A percentile compares a stretch with the other conserved stretches of the same genome.
Evolutionary conservation across 2,888 invertebrate genomes (phyloP).

Genomic region (Trilocha varians): DNA sequence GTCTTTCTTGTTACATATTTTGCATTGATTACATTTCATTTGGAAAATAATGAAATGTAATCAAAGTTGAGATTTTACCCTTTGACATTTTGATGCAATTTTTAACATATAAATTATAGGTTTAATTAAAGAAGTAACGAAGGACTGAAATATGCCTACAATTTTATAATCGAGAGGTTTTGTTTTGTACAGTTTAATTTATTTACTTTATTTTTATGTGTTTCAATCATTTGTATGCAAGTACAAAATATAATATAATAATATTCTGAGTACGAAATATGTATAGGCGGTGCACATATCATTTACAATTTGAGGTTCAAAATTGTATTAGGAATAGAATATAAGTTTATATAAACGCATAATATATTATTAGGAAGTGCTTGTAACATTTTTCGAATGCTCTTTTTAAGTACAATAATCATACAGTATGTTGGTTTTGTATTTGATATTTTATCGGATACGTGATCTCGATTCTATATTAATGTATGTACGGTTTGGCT

Average conservation of each 20-base stretch:
- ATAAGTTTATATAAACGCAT: constrained; percentile 28
- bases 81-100: constrained; percentile 44
- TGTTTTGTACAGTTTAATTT: not conserved
- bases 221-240: constrained; percentile 3
- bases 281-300: constrained; percentile 46
- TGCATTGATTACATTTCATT: constrained; percentile 35
- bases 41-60: constrained; percentile 27
- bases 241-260: constrained; percentile 3
- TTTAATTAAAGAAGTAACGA: constrained; percentile 32
- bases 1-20: constrained; percentile 28
- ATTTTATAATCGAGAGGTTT: constrained; percentile 21
- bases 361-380: constrained; percentile 27
- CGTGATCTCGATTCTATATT: constrained; percentile 57
- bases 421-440: constrained; percentile 49
- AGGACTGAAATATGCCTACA: constrained; percentile 41
- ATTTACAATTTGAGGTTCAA: constrained; percentile 45
- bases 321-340: constrained; percentile 37
- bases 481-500: constrained; percentile 35
- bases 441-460: constrained; percentile 52
- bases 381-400: constrained; percentile 66
- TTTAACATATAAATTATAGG: constrained; percentile 29
- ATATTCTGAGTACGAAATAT: constrained; percentile 17
- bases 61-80: constrained; percentile 41
- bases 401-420: constrained; percentile 57
- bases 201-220: constrained; percentile 3